These are phyloP conservation scores for Phycodurus eques DNA, from an alignment of 2,113 vertebrate species.

Conservation along the genomic window DNA sequence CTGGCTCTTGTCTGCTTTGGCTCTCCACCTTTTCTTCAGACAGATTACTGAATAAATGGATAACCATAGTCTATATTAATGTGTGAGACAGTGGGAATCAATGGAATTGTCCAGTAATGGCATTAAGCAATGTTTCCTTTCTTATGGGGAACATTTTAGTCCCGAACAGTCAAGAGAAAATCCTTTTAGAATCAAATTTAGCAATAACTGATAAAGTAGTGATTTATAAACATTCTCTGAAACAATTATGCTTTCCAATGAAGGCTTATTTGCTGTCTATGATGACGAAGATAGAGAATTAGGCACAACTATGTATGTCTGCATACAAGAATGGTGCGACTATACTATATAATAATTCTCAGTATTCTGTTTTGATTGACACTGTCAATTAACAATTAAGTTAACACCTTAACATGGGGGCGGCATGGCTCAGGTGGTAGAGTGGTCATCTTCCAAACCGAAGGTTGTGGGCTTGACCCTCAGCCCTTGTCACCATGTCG, in stretches of 20 bases:
- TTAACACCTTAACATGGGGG: too few species aligned
- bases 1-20: constrained; percentile 59
- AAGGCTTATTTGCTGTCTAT: not conserved
- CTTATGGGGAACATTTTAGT: constrained; percentile 13
- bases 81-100: constrained; percentile 55
- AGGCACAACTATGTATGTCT: not conserved
- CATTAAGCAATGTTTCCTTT: constrained; percentile 46
- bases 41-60: constrained; percentile 73
- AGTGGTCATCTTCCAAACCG: too few species aligned
- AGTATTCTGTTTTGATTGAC: not conserved
- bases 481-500: too few species aligned
- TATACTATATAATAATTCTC: not conserved
- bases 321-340: not conserved
- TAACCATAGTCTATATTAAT: constrained; percentile 60
- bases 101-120: constrained; percentile 67
- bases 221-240: constrained; percentile 4
- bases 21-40: constrained; percentile 58
- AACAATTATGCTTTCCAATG: constrained; percentile 7
- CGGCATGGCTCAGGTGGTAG: too few species aligned
- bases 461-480: too few species aligned
- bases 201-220: constrained; percentile 3
- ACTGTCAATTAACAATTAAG: not conserved
- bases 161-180: not conserved
- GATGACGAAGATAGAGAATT: too few species aligned
- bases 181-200: not conserved